Evolutionary conservation across 2,888 invertebrate species (phyloP), one percentile per base, ranked within the genome.

Genomic region (Polylopha cassiicola): DNA sequence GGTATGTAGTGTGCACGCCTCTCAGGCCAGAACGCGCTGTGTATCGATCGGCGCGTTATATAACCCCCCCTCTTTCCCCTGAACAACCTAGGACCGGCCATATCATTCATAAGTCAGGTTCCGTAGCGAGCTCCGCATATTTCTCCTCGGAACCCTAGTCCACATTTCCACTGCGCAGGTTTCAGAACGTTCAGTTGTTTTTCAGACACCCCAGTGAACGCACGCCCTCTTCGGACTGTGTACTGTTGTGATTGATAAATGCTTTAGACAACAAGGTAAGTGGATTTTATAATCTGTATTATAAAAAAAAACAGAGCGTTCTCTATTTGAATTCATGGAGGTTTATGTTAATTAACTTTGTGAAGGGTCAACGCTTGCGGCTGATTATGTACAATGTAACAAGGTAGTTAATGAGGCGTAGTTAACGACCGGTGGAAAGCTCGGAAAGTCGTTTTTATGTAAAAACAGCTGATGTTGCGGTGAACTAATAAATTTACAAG

Each of bases 1-100:
- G 33, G 11, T 16, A 18, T 47, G 34, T 47, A 56, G 43, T 57
- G 55, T 74, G 67, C 47, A 62, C 60, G 62, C 58, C 51, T 54
- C 61, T 64, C 65, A 64, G 58, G 59, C 47, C 36, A 43, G 48
- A 47, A 53, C 57, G 58, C 58, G 58, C 64, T 55, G 49, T 37
- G 55, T 79, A 82, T 82, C 77, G 82, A 81, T 80, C 80, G 48
- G 52, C 22, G 50, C 54, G 71, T 82, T 82, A 80, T 73, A 63
- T 80, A 82, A 82, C 67, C 65, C 66, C 61, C 55, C 60, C 55
- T 46, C 44, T 43, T 53, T 43, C 39, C 34, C 43, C 48, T 45
- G 48, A 39, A 59, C 55, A 53, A 55, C 26, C 45, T 48, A 39
- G 48, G 41, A 50, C 53, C 53, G 46, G 46, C 55, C 58, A 58